phyloP scores from a whole-genome alignment of 2,888 invertebrate species.

The Rosalia funebris region DNA sequence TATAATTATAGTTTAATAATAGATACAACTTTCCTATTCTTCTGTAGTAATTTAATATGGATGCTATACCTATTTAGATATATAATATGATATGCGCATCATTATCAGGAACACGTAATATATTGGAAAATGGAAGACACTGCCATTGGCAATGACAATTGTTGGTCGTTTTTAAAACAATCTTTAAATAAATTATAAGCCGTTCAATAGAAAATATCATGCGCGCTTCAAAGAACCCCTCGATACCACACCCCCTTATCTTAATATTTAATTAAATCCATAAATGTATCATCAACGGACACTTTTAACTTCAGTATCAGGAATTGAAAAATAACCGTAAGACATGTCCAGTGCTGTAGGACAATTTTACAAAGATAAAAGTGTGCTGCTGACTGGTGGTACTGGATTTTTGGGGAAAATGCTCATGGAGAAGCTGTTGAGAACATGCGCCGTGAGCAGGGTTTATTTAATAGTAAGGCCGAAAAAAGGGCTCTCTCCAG shows the following conservation, averaged over 20 bases:
- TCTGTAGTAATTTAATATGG: too few relatives aligned
- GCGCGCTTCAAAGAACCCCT: conserved; percentile 9
- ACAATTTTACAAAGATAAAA: conserved; percentile 52
- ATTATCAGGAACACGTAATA: conserved; percentile 1
- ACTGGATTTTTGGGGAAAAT: conserved; percentile 58
- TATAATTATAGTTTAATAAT: too few relatives aligned
- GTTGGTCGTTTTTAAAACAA: neutral
- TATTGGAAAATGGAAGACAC: neutral
- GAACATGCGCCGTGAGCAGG: conserved; percentile 50
- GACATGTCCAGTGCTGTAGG: conserved; percentile 45
- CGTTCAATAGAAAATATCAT: conserved; percentile 21
- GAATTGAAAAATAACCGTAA: neutral
- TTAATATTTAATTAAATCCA: conserved; percentile 50
- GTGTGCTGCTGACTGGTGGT: conserved; percentile 56
- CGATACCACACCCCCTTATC: conserved; percentile 17
- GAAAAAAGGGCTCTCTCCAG: conserved; percentile 49
- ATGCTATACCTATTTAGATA: too few relatives aligned
- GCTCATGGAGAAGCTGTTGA: conserved; percentile 53
- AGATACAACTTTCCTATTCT: too few relatives aligned
- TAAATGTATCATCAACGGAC: conserved; percentile 38
- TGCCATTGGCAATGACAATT: neutral
- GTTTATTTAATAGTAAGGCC: conserved; percentile 53
- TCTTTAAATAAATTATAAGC: conserved; percentile 4
- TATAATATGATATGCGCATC: too few relatives aligned
- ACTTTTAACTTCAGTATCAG: neutral